Percentiles rank a stretch among this genome's conserved stretches.
Evolutionary conservation across 2,797 vertebrate genomes (phyloP).

Genomic region (Sphenodon punctatus): DNA sequence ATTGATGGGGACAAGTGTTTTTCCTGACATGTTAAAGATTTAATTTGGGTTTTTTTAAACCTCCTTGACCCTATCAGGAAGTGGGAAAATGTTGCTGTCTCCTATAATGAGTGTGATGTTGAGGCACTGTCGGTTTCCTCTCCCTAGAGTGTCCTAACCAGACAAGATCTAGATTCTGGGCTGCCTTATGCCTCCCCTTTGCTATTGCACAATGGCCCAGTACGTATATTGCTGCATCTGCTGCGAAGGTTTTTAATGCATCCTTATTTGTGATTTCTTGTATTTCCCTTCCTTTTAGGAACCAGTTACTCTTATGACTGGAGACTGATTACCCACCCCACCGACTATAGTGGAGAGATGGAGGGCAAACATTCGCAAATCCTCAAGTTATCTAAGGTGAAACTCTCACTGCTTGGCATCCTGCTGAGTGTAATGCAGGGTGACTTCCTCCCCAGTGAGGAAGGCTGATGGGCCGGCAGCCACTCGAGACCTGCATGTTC

Average conservation of each 20-base stretch:
- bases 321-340: constrained; percentile 92
- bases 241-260: not conserved
- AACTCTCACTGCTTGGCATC: not conserved
- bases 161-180: not conserved
- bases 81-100: constrained; percentile 35
- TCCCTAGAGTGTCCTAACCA: constrained; percentile 46
- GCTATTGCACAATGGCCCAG: constrained; percentile 35
- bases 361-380: constrained; percentile 86
- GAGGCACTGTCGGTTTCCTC: constrained; percentile 52
- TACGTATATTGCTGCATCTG: constrained; percentile 49
- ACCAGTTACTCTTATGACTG: constrained; percentile 89
- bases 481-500: not conserved
- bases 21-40: not conserved
- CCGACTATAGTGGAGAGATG: constrained; percentile 94
- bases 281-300: constrained; percentile 74
- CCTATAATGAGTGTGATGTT: constrained; percentile 1
- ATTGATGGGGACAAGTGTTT: not conserved
- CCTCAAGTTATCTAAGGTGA: constrained; percentile 93
- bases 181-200: constrained; percentile 21
- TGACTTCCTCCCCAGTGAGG: not conserved
- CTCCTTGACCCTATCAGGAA: constrained; percentile 25
- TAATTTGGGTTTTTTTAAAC: constrained; percentile 7
- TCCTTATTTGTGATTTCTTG: constrained; percentile 42
- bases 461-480: not conserved
- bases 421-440: not conserved